Conservation (phyloP, 2,888 invertebrate species). For the Perizoma flavofasciatum region DNA sequence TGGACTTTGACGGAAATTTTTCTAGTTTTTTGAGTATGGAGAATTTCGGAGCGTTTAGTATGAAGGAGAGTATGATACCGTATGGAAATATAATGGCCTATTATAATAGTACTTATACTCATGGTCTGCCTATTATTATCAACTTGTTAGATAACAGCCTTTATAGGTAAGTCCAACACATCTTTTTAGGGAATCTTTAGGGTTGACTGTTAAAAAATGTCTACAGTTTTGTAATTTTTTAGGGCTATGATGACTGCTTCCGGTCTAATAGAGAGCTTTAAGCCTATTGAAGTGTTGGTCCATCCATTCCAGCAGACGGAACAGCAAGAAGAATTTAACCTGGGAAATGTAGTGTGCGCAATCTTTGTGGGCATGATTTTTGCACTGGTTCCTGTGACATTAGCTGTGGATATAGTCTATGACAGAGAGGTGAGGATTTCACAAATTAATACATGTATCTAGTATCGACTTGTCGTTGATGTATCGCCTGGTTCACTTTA, state of each 20-base stretch:
- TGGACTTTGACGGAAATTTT: conserved; percentile 87
- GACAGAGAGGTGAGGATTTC: conserved; percentile 89
- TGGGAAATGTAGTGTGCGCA: conserved; percentile 89
- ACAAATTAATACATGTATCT: background rate
- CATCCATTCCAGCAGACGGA: conserved; percentile 90
- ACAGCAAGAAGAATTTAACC: conserved; percentile 88
- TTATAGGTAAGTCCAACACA: conserved; percentile 81
- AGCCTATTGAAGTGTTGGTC: conserved; percentile 85
- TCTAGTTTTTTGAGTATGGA: conserved; percentile 85
- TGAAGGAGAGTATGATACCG: conserved; percentile 80
- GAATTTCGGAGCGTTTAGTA: conserved; percentile 87
- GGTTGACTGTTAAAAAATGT: background rate
- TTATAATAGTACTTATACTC: conserved; percentile 92
- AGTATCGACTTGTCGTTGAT: no score
- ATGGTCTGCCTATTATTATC: conserved; percentile 89
- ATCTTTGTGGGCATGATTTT: conserved; percentile 92
- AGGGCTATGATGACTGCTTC: conserved; percentile 70
- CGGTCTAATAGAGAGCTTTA: conserved; percentile 68
- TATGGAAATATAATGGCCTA: conserved; percentile 85
- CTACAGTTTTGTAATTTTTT: conserved; percentile 13
- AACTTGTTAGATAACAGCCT: conserved; percentile 89
- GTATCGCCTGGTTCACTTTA: no score
- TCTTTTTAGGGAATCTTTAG: background rate
- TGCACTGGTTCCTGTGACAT: conserved; percentile 89
- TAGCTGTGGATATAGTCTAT: conserved; percentile 92